Base-by-base conservation (phyloP, 2,888 invertebrate species). In the Netelia melanura region DNA sequence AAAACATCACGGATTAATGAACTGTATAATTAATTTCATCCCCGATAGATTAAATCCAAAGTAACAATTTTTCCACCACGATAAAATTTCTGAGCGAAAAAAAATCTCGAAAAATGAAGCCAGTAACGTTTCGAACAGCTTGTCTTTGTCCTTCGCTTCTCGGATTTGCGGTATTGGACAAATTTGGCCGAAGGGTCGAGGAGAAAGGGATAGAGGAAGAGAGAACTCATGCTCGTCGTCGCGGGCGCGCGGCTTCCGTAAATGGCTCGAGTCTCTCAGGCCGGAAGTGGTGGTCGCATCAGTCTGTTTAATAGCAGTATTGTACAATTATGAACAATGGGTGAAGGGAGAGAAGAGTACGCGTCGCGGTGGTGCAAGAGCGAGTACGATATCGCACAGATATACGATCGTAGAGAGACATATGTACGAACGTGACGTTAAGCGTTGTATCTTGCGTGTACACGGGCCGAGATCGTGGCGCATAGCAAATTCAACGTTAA, bases 271-370 rank as follows among this genome's bases (percentile, higher is more conserved):
- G 88, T 90, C 87, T 88, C 85, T 85, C 87, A 88, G 89, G 90
- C 91, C 92, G 93, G 93, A 93, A 92, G 90, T 90, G 89, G 90
- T 89, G 92, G 92, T 93, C 93, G 92, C 93, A 93, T 93, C 93
- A 93, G 93, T 93, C 92, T 93, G 93, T 93, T 93, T 93, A 93
- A 93, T 93, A 93, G 93, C 92, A 92, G 93, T 93, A 93, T 93
- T 93, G 93, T 93, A 93, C 93, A 93, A 93, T 93, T 93, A 93
- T 91, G 93, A 92, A 93, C 93, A 93, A 93, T 93, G 89, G 85
- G 90, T 86, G 88, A 90, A 65, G 61, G 11, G 56, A 64, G 76
- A 77, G 8, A 71, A 67, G 72, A 80, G 62, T 43, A 58, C 83
- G 81, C 44, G 86, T 74, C 77, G 80, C 48, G 74, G 21, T 21